These are phyloP conservation scores for Penaeus japonicus DNA, from an alignment of 1,140 invertebrate species.

Conservation along the genomic window DNA sequence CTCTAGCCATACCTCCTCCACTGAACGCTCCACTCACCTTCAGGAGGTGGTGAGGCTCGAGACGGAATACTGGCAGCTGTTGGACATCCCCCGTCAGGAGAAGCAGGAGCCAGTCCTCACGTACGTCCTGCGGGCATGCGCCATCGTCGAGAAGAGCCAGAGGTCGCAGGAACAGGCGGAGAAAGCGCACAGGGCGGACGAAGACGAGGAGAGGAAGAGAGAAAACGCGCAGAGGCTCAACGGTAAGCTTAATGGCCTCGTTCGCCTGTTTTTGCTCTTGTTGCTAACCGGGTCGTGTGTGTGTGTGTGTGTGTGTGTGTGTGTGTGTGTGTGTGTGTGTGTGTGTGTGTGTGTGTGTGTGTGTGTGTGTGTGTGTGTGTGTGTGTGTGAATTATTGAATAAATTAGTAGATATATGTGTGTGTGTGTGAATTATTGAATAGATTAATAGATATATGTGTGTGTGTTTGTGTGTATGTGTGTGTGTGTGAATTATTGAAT, in stretches of 20 bases:
- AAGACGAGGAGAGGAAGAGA: slow-evolving; percentile 67
- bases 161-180: slow-evolving; percentile 72
- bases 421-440: too few species aligned
- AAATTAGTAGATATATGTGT: too few species aligned
- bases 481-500: too few species aligned
- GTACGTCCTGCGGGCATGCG: slow-evolving; percentile 87
- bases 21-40: not conserved
- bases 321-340: too few species aligned
- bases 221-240: slow-evolving; percentile 70
- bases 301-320: too few species aligned
- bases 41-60: slow-evolving; percentile 91
- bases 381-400: too few species aligned
- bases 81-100: slow-evolving; percentile 82
- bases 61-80: slow-evolving; percentile 91
- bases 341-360: too few species aligned
- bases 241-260: slow-evolving; percentile 68
- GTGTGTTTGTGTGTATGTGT: too few species aligned
- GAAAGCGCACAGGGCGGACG: slow-evolving; percentile 76
- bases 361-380: too few species aligned
- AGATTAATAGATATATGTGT: too few species aligned
- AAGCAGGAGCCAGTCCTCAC: slow-evolving; percentile 89
- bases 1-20: not conserved
- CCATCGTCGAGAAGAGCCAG: slow-evolving; percentile 89
- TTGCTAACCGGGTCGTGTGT: too few species aligned
- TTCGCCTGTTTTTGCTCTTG: too few species aligned